phyloP scores from a whole-genome alignment of 2,797 vertebrate genomes.

The Chiroxiphia lanceolata region DNA sequence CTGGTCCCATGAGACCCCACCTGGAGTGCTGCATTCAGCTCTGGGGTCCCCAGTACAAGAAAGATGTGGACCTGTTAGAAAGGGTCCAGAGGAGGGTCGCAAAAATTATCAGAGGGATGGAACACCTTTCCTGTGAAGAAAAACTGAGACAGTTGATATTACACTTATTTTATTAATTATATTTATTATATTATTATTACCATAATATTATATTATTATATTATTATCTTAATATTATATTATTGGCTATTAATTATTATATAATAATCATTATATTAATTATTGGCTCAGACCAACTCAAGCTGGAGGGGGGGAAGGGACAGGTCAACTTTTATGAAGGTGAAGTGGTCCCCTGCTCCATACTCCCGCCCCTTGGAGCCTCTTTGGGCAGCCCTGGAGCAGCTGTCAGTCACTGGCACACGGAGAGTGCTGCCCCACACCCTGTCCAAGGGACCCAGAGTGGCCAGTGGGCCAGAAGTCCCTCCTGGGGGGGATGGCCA shows the following conservation, averaged over 20 bases:
- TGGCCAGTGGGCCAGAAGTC: background rate
- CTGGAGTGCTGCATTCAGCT: rapidly evolving
- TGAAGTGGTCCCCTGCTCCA: background rate
- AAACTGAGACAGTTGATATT: background rate
- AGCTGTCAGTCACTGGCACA: background rate
- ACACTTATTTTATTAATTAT: too few relatives aligned
- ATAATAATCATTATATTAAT: background rate
- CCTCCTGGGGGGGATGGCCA: too few relatives aligned
- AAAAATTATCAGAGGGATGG: background rate
- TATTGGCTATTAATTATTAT: too few relatives aligned
- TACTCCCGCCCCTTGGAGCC: background rate
- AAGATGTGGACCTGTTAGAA: background rate
- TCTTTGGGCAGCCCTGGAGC: background rate
- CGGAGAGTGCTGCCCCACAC: background rate
- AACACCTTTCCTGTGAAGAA: background rate
- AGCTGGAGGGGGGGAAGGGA: too few relatives aligned
- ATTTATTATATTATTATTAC: too few relatives aligned
- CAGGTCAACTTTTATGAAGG: background rate
- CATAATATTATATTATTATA: too few relatives aligned
- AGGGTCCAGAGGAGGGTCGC: background rate
- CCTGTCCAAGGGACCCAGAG: background rate
- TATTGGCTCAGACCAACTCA: background rate
- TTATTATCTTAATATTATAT: too few relatives aligned
- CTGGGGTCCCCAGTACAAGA: background rate
- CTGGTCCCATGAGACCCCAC: background rate